phyloP scores from a whole-genome alignment of 2,888 invertebrate species.

The Operophtera brumata region DNA sequence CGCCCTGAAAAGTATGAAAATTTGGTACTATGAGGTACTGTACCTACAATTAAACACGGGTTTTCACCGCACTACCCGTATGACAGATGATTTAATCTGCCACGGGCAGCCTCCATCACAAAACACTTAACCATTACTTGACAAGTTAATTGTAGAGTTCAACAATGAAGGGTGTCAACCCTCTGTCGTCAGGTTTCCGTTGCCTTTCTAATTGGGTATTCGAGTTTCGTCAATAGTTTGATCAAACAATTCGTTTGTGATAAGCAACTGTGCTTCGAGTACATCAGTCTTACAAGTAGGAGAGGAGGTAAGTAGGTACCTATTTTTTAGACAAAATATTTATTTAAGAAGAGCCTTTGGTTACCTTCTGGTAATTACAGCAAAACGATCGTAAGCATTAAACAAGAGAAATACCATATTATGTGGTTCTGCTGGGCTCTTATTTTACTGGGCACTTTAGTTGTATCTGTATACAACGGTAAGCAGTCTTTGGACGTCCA shows the following conservation, averaged over 20 bases:
- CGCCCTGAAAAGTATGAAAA: no score
- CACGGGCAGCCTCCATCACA: background rate
- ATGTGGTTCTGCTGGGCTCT: no score
- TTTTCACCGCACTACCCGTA: background rate
- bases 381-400: no score
- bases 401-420: no score
- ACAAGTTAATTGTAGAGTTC: slow-evolving; percentile 22
- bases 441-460: no score
- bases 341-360: no score
- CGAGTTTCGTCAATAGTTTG: slow-evolving; percentile 22
- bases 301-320: no score
- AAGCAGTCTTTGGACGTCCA: no score
- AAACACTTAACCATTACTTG: slow-evolving; percentile 23
- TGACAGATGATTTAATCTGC: slow-evolving; percentile 9
- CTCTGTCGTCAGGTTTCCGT: slow-evolving; percentile 8
- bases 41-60: background rate
- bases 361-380: no score
- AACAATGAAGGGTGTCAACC: slow-evolving; percentile 23
- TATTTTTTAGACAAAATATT: no score
- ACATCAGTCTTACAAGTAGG: background rate
- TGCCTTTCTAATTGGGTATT: slow-evolving; percentile 26
- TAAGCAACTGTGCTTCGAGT: slow-evolving; percentile 1
- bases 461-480: no score
- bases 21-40: background rate
- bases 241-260: slow-evolving; percentile 13